Base-by-base conservation (phyloP, 2,797 vertebrate genomes). In the Pseudochromis fuscus region DNA sequence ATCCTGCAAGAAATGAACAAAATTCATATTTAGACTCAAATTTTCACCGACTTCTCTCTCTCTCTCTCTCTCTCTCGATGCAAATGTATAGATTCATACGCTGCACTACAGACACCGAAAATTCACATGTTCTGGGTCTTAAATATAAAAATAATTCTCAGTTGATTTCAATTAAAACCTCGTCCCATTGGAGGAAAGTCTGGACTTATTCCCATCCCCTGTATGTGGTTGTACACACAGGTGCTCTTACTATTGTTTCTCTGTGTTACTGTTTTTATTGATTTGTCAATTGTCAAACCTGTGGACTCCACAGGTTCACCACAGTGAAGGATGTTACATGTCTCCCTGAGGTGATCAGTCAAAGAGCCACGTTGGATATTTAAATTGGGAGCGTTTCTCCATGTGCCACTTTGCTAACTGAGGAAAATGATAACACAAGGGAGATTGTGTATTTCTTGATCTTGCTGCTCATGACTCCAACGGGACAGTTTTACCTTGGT, bases 231-330 rank as follows among this genome's bases (percentile, higher is more conserved):
- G 56, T 57, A 81, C 89, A 80, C 87, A 91, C 95, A 94, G 94
- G 95, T 96, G 95, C 95, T 96, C 93, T 72, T 75, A 51, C 55
- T 61, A 16, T 67, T 35, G 15, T 85, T 81, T 81, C 31, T 87
- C 13, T 70, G 35, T 84, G 25, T 74, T 72, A 7, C 16, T 58
- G 24, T 86, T 74, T 77, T 75, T 70, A 61, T 87, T 85, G 82
- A 76, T 84, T 68, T 84, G 73, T 88, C 62, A 77, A 52, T 64
- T 83, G 69, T 86, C 72, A 72, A 73, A 85, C 31, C 53, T 77
- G 73, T 84, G 69, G 61, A 66, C 67, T 79, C 74, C 70, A 71
- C 72, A 77, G n/a, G 27, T 61, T 67, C 45, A 80, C 66, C 56
- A 55, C 55, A 27, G 60, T 74, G 71, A 91, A 88, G 85, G 78